Conservation (phyloP, 2,797 vertebrate species). For the Ceryle rudis region DNA sequence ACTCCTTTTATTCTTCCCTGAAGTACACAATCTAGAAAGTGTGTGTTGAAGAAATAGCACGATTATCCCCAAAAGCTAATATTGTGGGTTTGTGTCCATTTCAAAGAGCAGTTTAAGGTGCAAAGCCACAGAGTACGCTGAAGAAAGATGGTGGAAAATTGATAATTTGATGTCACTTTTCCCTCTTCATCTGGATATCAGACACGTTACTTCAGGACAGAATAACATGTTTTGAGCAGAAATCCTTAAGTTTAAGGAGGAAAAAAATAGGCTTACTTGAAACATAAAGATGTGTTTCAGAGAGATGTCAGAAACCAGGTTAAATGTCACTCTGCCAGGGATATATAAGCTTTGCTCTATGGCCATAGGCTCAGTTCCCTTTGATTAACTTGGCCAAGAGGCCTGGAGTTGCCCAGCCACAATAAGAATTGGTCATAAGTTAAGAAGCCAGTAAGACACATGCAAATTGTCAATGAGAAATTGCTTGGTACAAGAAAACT, state of each 20-base stretch:
- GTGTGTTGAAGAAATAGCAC: neutral
- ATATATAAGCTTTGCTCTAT: neutral
- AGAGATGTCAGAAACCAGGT: neutral
- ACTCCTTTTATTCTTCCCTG: neutral
- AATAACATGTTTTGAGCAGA: neutral
- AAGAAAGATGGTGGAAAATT: neutral
- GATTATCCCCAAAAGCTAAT: neutral
- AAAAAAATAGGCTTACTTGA: neutral
- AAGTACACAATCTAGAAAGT: neutral
- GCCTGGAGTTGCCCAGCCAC: neutral
- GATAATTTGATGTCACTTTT: neutral
- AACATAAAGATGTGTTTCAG: neutral
- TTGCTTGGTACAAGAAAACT: neutral
- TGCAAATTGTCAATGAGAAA: neutral
- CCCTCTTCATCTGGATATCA: neutral
- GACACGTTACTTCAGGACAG: neutral
- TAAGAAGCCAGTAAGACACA: neutral
- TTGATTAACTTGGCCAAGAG: neutral
- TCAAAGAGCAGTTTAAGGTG: neutral
- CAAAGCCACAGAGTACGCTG: neutral
- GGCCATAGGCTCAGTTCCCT: neutral
- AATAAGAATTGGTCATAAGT: neutral
- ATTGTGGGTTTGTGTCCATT: neutral
- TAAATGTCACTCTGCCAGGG: neutral
- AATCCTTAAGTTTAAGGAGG: neutral